These are phyloP conservation scores for Lordiphosa clarofinis DNA, from an alignment of 1,140 invertebrate species.

Conservation along the genomic window DNA sequence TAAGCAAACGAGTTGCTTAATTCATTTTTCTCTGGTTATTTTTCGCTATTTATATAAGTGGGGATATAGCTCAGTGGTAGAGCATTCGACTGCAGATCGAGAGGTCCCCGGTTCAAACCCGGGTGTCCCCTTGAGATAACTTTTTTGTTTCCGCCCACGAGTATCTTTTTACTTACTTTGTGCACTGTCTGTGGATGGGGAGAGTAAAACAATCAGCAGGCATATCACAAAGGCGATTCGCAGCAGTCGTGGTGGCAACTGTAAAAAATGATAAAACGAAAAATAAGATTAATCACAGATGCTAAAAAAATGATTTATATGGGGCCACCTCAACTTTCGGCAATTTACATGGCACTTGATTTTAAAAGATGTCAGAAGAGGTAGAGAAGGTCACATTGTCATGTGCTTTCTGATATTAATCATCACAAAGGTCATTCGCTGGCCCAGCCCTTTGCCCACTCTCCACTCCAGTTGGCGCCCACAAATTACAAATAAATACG, in stretches of 20 bases:
- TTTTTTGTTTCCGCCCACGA: conserved; percentile 21
- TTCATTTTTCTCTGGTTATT: conserved; percentile 26
- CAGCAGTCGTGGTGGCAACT: conserved; percentile 82
- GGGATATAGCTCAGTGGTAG: conserved; percentile 89
- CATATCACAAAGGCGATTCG: conserved; percentile 81
- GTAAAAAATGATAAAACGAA: conserved; percentile 55
- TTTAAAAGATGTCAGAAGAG: not conserved
- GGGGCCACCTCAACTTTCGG: too few species aligned
- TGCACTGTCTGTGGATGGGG: conserved; percentile 81
- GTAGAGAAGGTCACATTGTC: too few species aligned
- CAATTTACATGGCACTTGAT: conserved; percentile 59
- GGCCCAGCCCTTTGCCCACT: conserved; percentile 10
- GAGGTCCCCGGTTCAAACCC: conserved; percentile 97
- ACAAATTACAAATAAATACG: conserved; percentile 22
- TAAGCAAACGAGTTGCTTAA: not conserved
- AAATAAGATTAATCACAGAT: conserved; percentile 42
- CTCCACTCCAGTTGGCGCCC: conserved; percentile 21
- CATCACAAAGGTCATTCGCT: conserved; percentile 20
- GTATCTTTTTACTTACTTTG: conserved; percentile 80
- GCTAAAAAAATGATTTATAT: too few species aligned
- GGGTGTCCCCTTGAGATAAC: conserved; percentile 87
- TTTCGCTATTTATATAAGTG: conserved; percentile 41
- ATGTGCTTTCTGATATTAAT: too few species aligned
- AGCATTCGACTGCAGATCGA: conserved; percentile 97
- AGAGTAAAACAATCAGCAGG: conserved; percentile 81